These are phyloP conservation scores for Potorous gilbertii DNA, from an alignment of 2,797 vertebrate species.

Conservation along the genomic window DNA sequence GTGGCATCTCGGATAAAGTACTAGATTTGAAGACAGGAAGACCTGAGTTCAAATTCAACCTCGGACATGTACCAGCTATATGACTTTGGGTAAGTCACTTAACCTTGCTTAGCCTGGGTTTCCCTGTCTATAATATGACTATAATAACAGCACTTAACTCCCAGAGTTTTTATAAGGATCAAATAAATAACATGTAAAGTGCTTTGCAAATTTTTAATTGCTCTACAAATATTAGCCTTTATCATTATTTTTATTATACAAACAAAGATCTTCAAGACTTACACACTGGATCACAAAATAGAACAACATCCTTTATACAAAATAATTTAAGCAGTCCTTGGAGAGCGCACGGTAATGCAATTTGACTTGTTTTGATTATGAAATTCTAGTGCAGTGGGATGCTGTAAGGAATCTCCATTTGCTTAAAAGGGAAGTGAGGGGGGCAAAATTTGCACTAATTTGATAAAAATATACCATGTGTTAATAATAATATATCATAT, in stretches of 20 bases:
- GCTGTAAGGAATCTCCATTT: background rate
- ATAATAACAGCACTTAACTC: background rate
- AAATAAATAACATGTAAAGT: background rate
- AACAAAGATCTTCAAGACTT: background rate
- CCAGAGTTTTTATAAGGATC: background rate
- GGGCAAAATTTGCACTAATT: background rate
- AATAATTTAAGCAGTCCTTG: accelerated
- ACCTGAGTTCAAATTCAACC: background rate
- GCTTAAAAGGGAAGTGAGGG: background rate
- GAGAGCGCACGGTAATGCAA: background rate
- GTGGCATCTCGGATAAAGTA: background rate
- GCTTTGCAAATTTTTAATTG: background rate
- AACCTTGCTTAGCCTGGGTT: background rate
- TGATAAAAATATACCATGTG: background rate
- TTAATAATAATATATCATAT: background rate
- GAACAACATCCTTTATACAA: background rate
- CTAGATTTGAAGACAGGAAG: background rate
- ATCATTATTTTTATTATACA: background rate
- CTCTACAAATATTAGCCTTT: background rate
- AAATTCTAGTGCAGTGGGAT: background rate
- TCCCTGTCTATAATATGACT: background rate
- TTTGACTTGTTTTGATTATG: background rate
- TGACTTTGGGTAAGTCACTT: background rate
- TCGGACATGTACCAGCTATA: background rate
- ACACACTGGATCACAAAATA: background rate